These are phyloP conservation scores for Parauchenoglanis punctatus DNA, from an alignment of 2,797 vertebrate species.

Conservation along the genomic window DNA sequence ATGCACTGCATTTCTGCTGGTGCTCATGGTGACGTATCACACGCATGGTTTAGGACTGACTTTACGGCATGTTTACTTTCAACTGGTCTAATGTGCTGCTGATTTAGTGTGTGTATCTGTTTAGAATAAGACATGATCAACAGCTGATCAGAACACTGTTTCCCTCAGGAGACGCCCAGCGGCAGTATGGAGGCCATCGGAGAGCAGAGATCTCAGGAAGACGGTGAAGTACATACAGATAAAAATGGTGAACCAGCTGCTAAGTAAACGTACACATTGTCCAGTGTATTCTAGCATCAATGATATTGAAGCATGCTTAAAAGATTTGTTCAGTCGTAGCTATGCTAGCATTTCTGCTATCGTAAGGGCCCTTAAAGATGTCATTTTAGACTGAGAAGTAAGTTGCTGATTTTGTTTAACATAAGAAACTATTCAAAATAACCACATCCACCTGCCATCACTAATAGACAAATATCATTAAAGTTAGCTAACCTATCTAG, in stretches of 20 bases:
- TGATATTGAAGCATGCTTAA: background rate
- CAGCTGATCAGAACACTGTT: background rate
- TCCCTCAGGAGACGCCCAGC: conserved; percentile 66
- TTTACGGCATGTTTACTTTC: background rate
- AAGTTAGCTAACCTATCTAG: background rate
- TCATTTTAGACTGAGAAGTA: background rate
- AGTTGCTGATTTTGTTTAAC: background rate
- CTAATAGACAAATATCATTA: background rate
- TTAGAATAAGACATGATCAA: background rate
- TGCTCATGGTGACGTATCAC: background rate
- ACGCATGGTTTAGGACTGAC: background rate
- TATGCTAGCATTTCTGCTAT: background rate
- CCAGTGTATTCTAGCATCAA: background rate
- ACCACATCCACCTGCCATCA: background rate
- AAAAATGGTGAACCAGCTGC: conserved; percentile 65
- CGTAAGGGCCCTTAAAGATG: background rate
- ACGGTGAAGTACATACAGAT: conserved; percentile 59
- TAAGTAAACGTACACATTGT: no score
- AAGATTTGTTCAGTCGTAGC: background rate
- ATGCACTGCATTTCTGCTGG: background rate
- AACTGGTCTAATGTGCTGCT: background rate
- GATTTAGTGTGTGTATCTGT: background rate
- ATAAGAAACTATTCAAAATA: background rate
- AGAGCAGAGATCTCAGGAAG: conserved; percentile 62
- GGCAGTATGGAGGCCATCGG: conserved; percentile 61